A percentile compares a stretch with the other conserved stretches of the same genome.
phyloP scores from a whole-genome alignment of 1,140 invertebrate species.

The Drosophila micromelanica region DNA sequence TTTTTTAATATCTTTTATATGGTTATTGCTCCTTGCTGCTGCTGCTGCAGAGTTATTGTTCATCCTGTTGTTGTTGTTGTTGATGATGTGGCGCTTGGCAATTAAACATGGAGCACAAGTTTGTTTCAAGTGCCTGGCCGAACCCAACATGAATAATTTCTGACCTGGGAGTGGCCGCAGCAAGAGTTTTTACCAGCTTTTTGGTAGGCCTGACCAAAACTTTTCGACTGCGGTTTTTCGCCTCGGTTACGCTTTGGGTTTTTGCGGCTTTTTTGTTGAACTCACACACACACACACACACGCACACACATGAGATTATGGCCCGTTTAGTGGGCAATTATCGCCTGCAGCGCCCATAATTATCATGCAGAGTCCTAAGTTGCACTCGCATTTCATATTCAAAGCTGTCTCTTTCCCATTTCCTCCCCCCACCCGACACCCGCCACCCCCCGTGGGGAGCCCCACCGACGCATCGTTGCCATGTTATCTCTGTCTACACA shows the following conservation, averaged over 20 bases:
- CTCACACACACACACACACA: constrained; percentile 6
- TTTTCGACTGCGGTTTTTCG: constrained; percentile 45
- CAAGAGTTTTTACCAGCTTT: constrained; percentile 5
- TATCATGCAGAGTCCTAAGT: constrained; percentile 70
- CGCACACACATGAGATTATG: constrained; percentile 52
- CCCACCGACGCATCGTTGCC: constrained; percentile 28
- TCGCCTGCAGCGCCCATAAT: constrained; percentile 77
- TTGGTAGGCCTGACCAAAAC: constrained; percentile 13
- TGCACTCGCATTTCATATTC: constrained; percentile 78
- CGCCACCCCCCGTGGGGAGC: background rate
- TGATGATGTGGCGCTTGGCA: constrained; percentile 28
- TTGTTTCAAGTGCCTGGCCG: constrained; percentile 19
- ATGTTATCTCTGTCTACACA: constrained; percentile 68
- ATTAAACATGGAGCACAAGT: constrained; percentile 51
- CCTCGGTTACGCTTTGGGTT: constrained; percentile 41
- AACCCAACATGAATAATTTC: constrained; percentile 43
- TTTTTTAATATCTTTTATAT: constrained; percentile 54
- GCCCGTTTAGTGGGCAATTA: constrained; percentile 78
- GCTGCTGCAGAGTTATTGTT: background rate
- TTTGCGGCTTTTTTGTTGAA: constrained; percentile 43
- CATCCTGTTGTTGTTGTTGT: constrained; percentile 7
- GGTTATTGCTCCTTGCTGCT: constrained; percentile 24
- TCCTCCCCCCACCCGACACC: no score
- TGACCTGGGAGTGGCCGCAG: constrained; percentile 18
- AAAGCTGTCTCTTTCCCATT: constrained; percentile 46